Base-by-base conservation (phyloP, 2,797 vertebrate species). In the Falco naumanni region DNA sequence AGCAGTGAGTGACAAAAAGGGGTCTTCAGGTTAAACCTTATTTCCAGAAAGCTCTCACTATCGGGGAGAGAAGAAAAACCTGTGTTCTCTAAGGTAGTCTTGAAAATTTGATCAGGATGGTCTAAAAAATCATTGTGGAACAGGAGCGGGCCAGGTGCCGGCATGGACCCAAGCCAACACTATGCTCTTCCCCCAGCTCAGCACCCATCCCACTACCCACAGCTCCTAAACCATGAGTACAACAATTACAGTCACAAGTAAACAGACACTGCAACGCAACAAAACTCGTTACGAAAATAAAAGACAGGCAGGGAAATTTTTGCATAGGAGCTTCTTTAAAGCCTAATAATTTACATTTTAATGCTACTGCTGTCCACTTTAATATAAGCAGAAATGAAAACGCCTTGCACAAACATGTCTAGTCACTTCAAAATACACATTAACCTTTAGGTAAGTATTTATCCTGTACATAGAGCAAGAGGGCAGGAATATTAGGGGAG, bases 261-360 rank as follows among this genome's bases (percentile, higher is more conserved):
- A 74, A 84, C 1, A 25, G 84, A 45, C 47, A 34, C 43, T 16
- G 68, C 59, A 59, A 59, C 0, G 1, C 48, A 45, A 54, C 34
- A 69, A 65, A 87, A 74, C 68, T 66, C 68, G 47, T 68, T 31
- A 51, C 7, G 69, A 71, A 75, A 80, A 71, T 9, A 83, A 64
- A 66, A 86, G 57, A 50, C 37, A 81, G 61, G 79, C 45, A 41
- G 54, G 91, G 83, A 91, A 81, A 63, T 63, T 91, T 87, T 89
- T 87, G 60, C 60, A 74, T 69, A 60, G 57, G 33, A 88, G 41
- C 54, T 86, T 71, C 83, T 69, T 90, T 86, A 94, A 95, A 91
- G 56, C 68, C 89, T 71, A 60, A 95, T 1, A 3, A 90, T 84
- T 95, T 82, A 43, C 76, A 86, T 95, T 83, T 95, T 68, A 91